Conservation (phyloP, 2,113 vertebrate species). For the Podarcis raffonei region DNA sequence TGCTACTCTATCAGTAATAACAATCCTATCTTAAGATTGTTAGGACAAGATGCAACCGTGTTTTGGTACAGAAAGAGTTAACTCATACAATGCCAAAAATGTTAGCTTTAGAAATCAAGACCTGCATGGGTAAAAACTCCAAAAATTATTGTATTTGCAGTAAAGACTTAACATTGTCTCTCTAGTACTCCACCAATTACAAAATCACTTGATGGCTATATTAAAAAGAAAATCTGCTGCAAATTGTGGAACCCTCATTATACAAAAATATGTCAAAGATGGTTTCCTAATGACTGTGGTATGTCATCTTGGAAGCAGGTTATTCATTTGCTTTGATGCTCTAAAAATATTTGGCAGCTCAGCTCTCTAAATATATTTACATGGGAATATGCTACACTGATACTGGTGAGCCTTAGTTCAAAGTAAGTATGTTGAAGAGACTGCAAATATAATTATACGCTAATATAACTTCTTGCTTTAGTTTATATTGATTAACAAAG, state of each 20-base stretch:
- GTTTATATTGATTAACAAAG: conserved; percentile 49
- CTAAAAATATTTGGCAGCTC: conserved; percentile 37
- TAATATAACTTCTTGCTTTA: conserved; percentile 31
- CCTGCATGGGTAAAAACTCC: conserved; percentile 28
- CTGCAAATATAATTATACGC: neutral
- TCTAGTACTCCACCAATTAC: conserved; percentile 17
- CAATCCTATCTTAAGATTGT: conserved; percentile 17
- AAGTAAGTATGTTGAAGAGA: neutral
- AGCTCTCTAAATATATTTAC: neutral
- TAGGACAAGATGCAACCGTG: conserved; percentile 15
- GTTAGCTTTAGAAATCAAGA: conserved; percentile 34
- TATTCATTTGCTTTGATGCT: conserved; percentile 28
- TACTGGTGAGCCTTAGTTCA: neutral
- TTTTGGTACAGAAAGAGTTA: conserved; percentile 35
- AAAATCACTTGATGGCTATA: conserved; percentile 15
- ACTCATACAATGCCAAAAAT: conserved; percentile 15
- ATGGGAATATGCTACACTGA: neutral
- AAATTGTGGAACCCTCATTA: conserved; percentile 12
- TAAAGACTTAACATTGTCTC: neutral
- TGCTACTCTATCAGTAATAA: conserved; percentile 5
- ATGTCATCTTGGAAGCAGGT: neutral
- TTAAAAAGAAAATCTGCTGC: neutral
- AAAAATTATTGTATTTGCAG: conserved; percentile 20
- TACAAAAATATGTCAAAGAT: conserved; percentile 13
- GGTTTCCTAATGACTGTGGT: conserved; percentile 2